These are phyloP conservation scores for Volucella inflata DNA, from an alignment of 2,888 invertebrate species.

Conservation along the genomic window DNA sequence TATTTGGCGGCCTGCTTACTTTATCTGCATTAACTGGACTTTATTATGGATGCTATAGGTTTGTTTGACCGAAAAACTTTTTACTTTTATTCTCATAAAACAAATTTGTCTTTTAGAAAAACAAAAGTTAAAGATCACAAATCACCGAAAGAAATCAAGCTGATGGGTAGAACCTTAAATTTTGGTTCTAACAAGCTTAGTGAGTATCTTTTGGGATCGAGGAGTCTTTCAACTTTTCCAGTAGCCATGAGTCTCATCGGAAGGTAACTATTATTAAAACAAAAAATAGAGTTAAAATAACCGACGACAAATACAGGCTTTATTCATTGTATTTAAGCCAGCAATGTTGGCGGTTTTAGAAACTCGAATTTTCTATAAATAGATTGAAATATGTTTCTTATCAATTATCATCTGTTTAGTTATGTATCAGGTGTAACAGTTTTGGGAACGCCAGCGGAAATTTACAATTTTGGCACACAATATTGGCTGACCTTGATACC, in stretches of 20 bases:
- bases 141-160: slow-evolving; percentile 33
- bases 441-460: slow-evolving; percentile 93
- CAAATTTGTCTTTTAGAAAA: slow-evolving; percentile 51
- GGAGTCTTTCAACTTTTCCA: slow-evolving; percentile 90
- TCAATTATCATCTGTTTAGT: slow-evolving; percentile 83
- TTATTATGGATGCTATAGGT: slow-evolving; percentile 85
- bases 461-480: slow-evolving; percentile 93
- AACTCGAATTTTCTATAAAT: slow-evolving; percentile 14
- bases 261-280: slow-evolving; percentile 85
- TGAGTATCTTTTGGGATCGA: slow-evolving; percentile 91
- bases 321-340: not conserved
- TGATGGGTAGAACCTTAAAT: slow-evolving; percentile 76
- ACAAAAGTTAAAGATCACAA: slow-evolving; percentile 62
- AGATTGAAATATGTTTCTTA: slow-evolving; percentile 7
- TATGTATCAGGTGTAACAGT: slow-evolving; percentile 95
- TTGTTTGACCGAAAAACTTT: slow-evolving; percentile 15
- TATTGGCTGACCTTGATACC: slow-evolving; percentile 91
- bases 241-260: slow-evolving; percentile 94
- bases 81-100: slow-evolving; percentile 36
- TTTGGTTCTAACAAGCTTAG: slow-evolving; percentile 85
- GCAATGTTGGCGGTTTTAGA: slow-evolving; percentile 28
- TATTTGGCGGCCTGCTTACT: slow-evolving; percentile 88
- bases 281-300: slow-evolving; percentile 45
- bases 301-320: not conserved
- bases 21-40: slow-evolving; percentile 91